Conservation (phyloP, 2,113 vertebrate species). For the Riparia riparia region DNA sequence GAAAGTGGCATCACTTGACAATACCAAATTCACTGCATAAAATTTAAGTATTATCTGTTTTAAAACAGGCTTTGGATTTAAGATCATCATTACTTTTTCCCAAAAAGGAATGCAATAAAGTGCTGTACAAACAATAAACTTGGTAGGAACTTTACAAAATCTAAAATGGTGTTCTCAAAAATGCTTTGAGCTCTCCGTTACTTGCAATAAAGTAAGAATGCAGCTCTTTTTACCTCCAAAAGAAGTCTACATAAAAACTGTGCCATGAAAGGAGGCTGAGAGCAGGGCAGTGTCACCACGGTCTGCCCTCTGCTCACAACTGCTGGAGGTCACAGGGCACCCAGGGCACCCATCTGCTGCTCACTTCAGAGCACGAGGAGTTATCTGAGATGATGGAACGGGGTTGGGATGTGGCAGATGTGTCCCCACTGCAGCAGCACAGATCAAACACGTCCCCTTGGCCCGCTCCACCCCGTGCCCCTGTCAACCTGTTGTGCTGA, state of each 20-base stretch:
- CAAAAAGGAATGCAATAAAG: not conserved
- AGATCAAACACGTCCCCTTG: not conserved
- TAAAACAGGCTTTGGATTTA: not conserved
- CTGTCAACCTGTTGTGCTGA: not conserved
- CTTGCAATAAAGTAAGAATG: not conserved
- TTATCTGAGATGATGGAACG: not conserved
- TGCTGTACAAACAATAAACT: not conserved
- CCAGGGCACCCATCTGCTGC: not conserved
- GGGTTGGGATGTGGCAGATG: not conserved
- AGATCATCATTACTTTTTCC: not conserved
- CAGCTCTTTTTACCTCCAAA: not conserved
- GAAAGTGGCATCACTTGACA: not conserved
- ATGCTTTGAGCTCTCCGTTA: not conserved
- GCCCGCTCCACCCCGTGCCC: not conserved
- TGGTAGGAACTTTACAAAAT: not conserved
- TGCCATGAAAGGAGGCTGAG: not conserved
- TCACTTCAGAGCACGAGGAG: not conserved
- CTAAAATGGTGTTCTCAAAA: not conserved
- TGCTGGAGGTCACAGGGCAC: not conserved
- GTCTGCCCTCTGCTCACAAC: not conserved
- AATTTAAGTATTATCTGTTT: not conserved
- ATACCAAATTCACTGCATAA: not conserved
- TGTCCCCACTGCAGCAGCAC: not conserved
- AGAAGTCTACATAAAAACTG: not conserved
- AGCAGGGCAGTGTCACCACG: accelerated